phyloP scores from a whole-genome alignment of 92 coral and sea anemone species.

The Porites divaricata region DNA sequence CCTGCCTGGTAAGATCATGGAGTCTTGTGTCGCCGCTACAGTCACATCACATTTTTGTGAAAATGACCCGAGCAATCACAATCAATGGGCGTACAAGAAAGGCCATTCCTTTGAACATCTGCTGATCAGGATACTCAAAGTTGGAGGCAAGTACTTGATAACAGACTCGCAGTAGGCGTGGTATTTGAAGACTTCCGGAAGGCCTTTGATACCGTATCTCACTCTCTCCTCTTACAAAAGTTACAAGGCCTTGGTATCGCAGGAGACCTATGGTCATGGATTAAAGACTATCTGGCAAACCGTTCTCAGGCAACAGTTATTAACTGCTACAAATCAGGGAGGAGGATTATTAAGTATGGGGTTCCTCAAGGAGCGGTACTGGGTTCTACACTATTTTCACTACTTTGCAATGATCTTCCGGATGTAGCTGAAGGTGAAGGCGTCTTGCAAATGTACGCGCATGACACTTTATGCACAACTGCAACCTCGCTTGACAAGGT shows the following conservation, averaged over 20 bases:
- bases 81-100: constrained; percentile 12
- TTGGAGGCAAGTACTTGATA: constrained; percentile 4
- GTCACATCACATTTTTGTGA: not conserved
- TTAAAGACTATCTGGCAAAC: not conserved
- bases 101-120: constrained; percentile 8
- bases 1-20: constrained; percentile 11
- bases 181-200: not conserved
- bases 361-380: too few relatives aligned
- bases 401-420: constrained; percentile 30
- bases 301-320: not conserved
- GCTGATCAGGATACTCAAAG: constrained; percentile 35
- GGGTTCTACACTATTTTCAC: constrained; percentile 33
- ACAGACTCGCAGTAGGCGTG: not conserved
- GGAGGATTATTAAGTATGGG: too few relatives aligned
- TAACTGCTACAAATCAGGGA: not conserved
- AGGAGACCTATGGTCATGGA: too few relatives aligned
- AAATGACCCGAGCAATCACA: not conserved
- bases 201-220: constrained; percentile 30
- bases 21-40: not conserved
- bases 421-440: constrained; percentile 3
- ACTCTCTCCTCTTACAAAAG: constrained; percentile 12
- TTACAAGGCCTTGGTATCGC: not conserved
- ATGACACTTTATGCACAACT: constrained; percentile 30
- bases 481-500: constrained; percentile 11
- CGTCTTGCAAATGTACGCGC: constrained; percentile 38